Percentiles rank a stretch among this genome's conserved stretches.
Conservation (phyloP, 2,888 invertebrate genomes). For the Sympetrum striolatum region DNA sequence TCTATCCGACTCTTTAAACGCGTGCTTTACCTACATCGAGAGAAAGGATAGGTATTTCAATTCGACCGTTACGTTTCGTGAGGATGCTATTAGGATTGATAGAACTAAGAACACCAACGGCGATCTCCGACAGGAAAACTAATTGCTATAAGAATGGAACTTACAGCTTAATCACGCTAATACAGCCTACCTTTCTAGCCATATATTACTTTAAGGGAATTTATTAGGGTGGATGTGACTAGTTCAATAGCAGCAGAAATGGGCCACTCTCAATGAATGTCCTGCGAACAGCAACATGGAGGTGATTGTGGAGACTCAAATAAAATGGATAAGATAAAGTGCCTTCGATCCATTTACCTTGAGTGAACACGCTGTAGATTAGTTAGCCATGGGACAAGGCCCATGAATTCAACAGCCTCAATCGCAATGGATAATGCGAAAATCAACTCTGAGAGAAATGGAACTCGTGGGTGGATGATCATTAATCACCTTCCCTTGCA, state of each 20-base stretch:
- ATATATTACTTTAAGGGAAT: not conserved
- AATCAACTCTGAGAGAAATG: not conserved
- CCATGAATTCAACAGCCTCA: not conserved
- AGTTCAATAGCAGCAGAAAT: not conserved
- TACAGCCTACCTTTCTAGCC: not conserved
- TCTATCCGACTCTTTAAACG: not conserved
- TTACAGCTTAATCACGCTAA: not conserved
- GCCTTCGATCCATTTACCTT: not conserved
- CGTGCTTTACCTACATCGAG: not conserved
- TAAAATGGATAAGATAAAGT: not conserved
- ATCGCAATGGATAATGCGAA: not conserved
- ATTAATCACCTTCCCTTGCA: not conserved
- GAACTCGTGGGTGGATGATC: not conserved
- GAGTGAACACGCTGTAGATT: not conserved
- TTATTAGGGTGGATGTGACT: not conserved
- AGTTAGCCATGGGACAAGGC: not conserved
- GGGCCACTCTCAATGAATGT: not conserved
- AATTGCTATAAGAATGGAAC: not conserved
- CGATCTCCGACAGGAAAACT: not conserved
- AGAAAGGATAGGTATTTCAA: not conserved
- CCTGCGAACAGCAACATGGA: not conserved
- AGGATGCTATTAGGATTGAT: not conserved
- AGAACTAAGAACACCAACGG: not conserved
- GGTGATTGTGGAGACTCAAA: not conserved
- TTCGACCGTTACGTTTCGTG: not conserved